Evolutionary conservation across 2,888 invertebrate species (phyloP).

Genomic region (Aphidoletes aphidimyza): DNA sequence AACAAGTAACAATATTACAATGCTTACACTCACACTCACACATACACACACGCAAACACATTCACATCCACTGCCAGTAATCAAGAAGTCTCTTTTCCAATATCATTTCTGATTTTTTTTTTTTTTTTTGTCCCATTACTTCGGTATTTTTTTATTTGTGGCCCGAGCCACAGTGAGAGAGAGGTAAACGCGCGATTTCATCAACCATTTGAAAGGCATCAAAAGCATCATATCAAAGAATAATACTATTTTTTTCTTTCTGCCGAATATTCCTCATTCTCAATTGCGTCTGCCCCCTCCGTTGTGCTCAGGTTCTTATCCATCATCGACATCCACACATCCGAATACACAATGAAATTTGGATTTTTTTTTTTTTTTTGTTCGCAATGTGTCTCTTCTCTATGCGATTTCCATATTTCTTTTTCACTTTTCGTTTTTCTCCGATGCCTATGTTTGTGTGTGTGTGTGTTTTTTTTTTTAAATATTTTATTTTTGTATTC

Average conservation of each 20-base stretch:
- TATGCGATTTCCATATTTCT: conserved; percentile 20
- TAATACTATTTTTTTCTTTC: conserved; percentile 33
- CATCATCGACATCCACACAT: conserved; percentile 51
- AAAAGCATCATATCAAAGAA: conserved; percentile 51
- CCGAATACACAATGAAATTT: conserved; percentile 49
- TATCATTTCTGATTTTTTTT: conserved; percentile 24
- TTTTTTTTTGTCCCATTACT: neutral
- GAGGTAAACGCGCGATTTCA: conserved; percentile 47
- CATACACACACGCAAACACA: too few relatives aligned
- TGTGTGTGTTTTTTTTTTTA: neutral
- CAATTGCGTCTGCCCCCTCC: conserved; percentile 18
- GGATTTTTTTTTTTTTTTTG: conserved; percentile 30
- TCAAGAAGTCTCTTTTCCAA: conserved; percentile 49
- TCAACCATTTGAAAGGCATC: conserved; percentile 50
- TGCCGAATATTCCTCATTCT: conserved; percentile 37
- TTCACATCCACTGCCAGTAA: neutral
- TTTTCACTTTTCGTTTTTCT: conserved; percentile 19
- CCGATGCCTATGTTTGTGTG: neutral
- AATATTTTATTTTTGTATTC: neutral
- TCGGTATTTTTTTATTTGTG: neutral
- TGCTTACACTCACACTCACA: conserved; percentile 2
- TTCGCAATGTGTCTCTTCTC: conserved; percentile 33
- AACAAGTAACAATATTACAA: conserved; percentile 51
- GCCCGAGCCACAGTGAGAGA: neutral
- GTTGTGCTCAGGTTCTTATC: conserved; percentile 38